Evolutionary conservation across 2,888 invertebrate genomes (phyloP), one percentile per base, ranked within the genome.

Genomic region (Andrena marginata): DNA sequence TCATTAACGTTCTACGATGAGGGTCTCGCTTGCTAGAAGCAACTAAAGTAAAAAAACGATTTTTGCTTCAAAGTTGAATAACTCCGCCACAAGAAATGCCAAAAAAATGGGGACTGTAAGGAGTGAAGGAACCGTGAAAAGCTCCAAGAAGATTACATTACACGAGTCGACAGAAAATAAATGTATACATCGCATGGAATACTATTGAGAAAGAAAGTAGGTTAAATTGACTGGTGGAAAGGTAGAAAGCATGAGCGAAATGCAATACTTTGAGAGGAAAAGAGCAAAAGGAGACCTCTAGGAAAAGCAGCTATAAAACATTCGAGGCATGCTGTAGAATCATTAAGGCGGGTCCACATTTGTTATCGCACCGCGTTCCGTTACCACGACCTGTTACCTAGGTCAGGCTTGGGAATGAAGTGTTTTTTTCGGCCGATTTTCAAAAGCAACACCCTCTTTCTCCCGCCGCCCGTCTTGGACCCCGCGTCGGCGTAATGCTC

Each of bases 201-300:
- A 65, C 23, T 13, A 48, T 23, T 20, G 65, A 48, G 26, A 49
- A 65, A 48, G 49, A 49, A 65, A 65, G 10, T 65, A 29, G 65
- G 23, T 48, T 65, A 49, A 48, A 65, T 65, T 35, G 29, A 65
- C n/a, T n/a, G 29, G 49, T 7, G 48, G n/a, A 49, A 16, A n/a
- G 7, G n/a, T n/a, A 65, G 49, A 49, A 65, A n/a, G 26, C 65
- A 42, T n/a, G 65, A 48, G 65, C 8, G 65, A 65, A 48, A 29
- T 65, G 48, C 48, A 48, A 26, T 65, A 48, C 49, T 42, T 42
- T n/a, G 49, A 49, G 49, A n/a, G 26, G 16, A n/a, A 48, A 49
- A n/a, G 20, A 29, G 65, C 8, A 6, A 23, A 48, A 29, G n/a
- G 35, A 48, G 29, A 20, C 35, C 63, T 31, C 20, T 13, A 29